Conservation (phyloP, 2,113 vertebrate genomes). For the Paradoxurus hermaphroditus region DNA sequence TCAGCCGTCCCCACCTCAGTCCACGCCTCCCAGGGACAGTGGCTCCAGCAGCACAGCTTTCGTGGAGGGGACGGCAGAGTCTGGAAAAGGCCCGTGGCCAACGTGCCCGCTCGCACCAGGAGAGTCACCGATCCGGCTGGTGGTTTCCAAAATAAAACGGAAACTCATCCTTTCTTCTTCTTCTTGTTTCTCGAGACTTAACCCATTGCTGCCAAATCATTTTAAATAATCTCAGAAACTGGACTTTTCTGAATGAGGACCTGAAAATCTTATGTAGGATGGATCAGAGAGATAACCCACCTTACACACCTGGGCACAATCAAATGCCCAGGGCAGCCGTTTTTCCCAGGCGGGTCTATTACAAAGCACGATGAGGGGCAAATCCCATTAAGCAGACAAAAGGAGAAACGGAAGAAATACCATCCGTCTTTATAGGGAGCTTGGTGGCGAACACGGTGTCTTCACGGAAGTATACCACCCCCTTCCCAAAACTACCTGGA, state of each 20-base stretch:
- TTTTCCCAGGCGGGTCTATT: not conserved
- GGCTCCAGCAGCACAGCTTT: rapidly evolving
- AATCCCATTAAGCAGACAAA: not conserved
- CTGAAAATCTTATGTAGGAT: too few species aligned
- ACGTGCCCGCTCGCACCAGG: too few species aligned
- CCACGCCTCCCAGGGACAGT: rapidly evolving
- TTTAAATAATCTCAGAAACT: not conserved
- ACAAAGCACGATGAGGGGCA: not conserved
- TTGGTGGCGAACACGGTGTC: rapidly evolving
- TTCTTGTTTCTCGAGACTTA: not conserved
- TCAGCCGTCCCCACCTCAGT: not conserved
- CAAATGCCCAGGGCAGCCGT: not conserved
- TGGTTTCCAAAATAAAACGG: not conserved
- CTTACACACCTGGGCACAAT: not conserved
- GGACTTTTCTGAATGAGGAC: not conserved
- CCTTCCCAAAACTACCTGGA: rapidly evolving
- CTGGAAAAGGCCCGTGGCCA: rapidly evolving
- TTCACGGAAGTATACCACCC: rapidly evolving
- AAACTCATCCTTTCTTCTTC: not conserved
- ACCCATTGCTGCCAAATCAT: rapidly evolving
- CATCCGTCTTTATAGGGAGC: rapidly evolving
- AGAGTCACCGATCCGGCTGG: rapidly evolving
- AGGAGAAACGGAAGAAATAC: not conserved
- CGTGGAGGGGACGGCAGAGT: rapidly evolving
- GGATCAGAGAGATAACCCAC: rapidly evolving